phyloP scores from a whole-genome alignment of 2,888 invertebrate species.

The Trichopria drosophilae region DNA sequence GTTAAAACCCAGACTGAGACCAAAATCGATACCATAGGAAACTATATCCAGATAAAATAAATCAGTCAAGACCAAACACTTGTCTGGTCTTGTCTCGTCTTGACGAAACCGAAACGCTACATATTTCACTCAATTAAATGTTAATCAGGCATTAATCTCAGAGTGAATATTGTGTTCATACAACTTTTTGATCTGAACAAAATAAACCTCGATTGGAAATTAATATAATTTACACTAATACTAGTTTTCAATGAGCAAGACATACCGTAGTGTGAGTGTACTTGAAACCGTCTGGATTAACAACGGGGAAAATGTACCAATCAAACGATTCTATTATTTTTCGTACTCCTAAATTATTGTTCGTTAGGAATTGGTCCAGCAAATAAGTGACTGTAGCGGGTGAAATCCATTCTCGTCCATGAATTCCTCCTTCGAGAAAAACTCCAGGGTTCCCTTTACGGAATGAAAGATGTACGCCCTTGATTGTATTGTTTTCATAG shows the following conservation, averaged over 20 bases:
- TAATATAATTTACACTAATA: too few relatives aligned
- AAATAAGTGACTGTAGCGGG: constrained; percentile 68
- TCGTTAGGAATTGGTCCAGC: constrained; percentile 65
- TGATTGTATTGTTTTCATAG: constrained; percentile 65
- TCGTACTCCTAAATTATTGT: constrained; percentile 59
- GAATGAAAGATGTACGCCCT: constrained; percentile 64
- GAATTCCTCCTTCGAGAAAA: constrained; percentile 67
- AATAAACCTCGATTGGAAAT: too few relatives aligned
- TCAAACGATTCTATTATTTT: constrained; percentile 64
- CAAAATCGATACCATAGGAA: too few relatives aligned
- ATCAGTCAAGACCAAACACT: too few relatives aligned
- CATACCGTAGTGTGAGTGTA: constrained; percentile 63
- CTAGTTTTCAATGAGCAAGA: background rate
- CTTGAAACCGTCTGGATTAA: constrained; percentile 78
- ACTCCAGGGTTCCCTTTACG: constrained; percentile 60
- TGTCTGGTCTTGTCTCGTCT: too few relatives aligned
- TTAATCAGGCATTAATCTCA: too few relatives aligned
- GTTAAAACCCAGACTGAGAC: too few relatives aligned
- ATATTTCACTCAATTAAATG: too few relatives aligned
- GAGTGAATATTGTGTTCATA: too few relatives aligned
- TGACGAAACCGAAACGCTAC: too few relatives aligned
- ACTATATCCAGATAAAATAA: too few relatives aligned
- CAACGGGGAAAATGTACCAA: constrained; percentile 75
- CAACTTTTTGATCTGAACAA: too few relatives aligned
- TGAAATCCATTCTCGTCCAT: constrained; percentile 77